Base-by-base conservation (phyloP, 1,140 invertebrate species). In the Solenopsis fugax region DNA sequence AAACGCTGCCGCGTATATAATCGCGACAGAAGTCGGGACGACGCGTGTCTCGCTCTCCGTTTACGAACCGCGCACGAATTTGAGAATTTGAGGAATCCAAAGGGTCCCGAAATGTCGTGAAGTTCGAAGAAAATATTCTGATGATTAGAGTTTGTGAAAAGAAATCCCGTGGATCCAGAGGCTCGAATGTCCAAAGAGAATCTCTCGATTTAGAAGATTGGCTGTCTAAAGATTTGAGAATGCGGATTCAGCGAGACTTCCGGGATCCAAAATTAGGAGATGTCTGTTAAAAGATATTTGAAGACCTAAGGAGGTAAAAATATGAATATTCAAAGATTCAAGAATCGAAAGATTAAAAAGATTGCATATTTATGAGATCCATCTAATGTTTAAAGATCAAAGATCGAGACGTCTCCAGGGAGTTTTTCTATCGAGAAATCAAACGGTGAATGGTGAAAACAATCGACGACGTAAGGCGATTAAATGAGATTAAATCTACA, bases 1-100 rank as follows among this genome's bases (percentile, higher is more conserved):
- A 86, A 37, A 58, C 62, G 58, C 48, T 45, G 29, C 48, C 29
- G 29, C 50, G 58, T 86, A 37, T n/a, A 37, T 37, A 24, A n/a
- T 6, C 50, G 62, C 58, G 62, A 86, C 24, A n/a, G 67, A 21
- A 48, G 48, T 52, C 10, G n/a, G 48, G 21, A 54, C 75, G 37
- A 48, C 48, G 62, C 21, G 60, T 62, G 65, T 41, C 29, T 41
- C 29, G 50, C 37, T 60, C 7, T 77, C 29, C 64, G 21, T 29
- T 71, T 69, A 41, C 13, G 64, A 64, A 21, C 9, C 21, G 41
- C 29, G 7, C 13, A 7, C 29, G 29, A 12, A 21, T 34, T 75
- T 10, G 29, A 37, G 4, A 21, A 7, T 60, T n/a, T 7, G 13
- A 34, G 34, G n/a, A 37, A 7, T 54, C n/a, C 13, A 29, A 16